These are phyloP conservation scores for Plagodis pulveraria DNA, from an alignment of 2,888 invertebrate species.

Conservation along the genomic window DNA sequence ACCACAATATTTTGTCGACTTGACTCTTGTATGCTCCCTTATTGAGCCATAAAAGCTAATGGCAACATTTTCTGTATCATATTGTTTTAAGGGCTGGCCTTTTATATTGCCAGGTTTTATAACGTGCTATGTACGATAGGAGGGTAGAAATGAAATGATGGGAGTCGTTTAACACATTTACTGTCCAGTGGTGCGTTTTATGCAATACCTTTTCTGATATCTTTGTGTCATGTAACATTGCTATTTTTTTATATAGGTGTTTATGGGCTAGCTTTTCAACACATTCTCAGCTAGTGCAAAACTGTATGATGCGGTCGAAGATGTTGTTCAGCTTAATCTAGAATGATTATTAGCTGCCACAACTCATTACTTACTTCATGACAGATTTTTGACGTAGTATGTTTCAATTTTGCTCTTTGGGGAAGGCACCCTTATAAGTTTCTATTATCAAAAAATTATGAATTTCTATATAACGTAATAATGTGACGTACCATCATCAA, in stretches of 20 bases:
- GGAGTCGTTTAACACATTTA: conserved; percentile 24
- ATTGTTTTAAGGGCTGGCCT: conserved; percentile 57
- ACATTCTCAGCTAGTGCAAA: no score
- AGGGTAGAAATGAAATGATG: conserved; percentile 35
- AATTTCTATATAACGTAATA: background rate
- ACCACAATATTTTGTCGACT: conserved; percentile 45
- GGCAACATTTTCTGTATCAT: conserved; percentile 57
- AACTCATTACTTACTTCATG: no score
- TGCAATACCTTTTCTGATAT: background rate
- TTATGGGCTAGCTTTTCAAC: no score
- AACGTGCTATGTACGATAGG: conserved; percentile 43
- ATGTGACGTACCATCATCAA: background rate
- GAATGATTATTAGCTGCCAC: no score
- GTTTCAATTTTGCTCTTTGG: no score
- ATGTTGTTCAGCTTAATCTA: no score
- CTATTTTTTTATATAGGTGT: no score
- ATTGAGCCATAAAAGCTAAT: conserved; percentile 63
- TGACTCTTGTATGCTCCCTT: conserved; percentile 41
- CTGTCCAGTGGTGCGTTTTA: conserved; percentile 2
- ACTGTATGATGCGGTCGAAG: no score
- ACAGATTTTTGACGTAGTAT: no score
- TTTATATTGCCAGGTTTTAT: conserved; percentile 42
- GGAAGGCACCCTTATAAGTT: no score
- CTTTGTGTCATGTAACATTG: no score
- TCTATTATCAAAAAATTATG: no score